These are phyloP conservation scores for Larimichthys crocea DNA, from an alignment of 2,113 vertebrate genomes.

Conservation along the genomic window DNA sequence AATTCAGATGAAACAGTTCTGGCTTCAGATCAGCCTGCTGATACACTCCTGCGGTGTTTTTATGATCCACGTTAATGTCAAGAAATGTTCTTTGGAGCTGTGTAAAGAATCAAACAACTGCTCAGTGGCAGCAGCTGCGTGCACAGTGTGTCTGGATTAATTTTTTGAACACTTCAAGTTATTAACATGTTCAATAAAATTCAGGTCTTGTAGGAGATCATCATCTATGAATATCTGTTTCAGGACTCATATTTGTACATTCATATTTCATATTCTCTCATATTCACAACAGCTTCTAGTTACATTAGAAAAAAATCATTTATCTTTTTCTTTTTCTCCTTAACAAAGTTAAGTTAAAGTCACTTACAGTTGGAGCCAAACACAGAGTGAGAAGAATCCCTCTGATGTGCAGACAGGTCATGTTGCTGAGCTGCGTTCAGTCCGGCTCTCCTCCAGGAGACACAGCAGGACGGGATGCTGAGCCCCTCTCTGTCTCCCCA, in stretches of 20 bases:
- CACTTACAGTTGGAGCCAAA: constrained; percentile 75
- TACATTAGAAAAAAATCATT: not conserved
- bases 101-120: not conserved
- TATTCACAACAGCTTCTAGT: too few species aligned
- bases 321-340: not conserved
- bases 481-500: constrained; percentile 5
- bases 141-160: not conserved
- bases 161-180: not conserved
- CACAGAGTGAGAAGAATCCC: constrained; percentile 59
- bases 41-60: too few species aligned
- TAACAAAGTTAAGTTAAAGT: constrained; percentile 8
- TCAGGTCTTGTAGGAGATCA: not conserved
- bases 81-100: not conserved
- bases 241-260: not conserved
- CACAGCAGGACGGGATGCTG: constrained; percentile 28
- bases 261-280: not conserved
- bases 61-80: not conserved
- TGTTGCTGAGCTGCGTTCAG: constrained; percentile 36
- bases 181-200: not conserved
- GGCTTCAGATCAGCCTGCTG: too few species aligned
- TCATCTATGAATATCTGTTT: not conserved
- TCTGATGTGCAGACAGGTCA: constrained; percentile 56
- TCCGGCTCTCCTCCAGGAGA: constrained; percentile 12
- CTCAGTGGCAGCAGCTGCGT: not conserved
- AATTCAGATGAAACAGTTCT: not conserved